Conservation (phyloP, 1,140 invertebrate species). For the Leptinotarsa texana region DNA sequence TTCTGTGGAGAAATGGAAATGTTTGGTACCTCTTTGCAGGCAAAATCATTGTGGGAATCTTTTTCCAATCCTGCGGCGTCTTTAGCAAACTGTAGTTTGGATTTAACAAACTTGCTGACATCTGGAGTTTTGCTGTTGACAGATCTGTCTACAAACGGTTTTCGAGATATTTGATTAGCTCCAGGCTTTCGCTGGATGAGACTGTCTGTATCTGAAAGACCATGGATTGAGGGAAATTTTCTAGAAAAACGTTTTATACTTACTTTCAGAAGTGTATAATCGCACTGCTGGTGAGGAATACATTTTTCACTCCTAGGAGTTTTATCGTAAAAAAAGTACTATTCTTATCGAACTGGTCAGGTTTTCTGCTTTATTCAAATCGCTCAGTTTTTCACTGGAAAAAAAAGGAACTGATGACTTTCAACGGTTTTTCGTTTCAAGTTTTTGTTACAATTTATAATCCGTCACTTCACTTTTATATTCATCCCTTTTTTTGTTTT, state of each 20-base stretch:
- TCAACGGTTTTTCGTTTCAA: neutral
- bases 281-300: conserved; percentile 35
- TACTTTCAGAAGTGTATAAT: conserved; percentile 37
- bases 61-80: conserved; percentile 3
- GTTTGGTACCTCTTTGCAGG: neutral
- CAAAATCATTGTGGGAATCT: conserved; percentile 7
- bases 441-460: neutral
- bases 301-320: neutral
- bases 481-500: too few relatives aligned
- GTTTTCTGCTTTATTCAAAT: too few relatives aligned
- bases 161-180: conserved; percentile 27
- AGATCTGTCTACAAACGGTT: conserved; percentile 37
- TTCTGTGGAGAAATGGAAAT: neutral
- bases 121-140: conserved; percentile 36
- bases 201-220: conserved; percentile 30
- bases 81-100: conserved; percentile 11
- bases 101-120: conserved; percentile 28
- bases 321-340: too few relatives aligned
- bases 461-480: neutral
- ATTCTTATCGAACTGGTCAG: too few relatives aligned
- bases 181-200: conserved; percentile 30
- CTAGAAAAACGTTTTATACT: conserved; percentile 12
- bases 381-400: neutral
- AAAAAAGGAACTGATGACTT: neutral
- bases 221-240: neutral